Base-by-base conservation (phyloP, 2,797 vertebrate genomes). In the Oreonectes daqikongensis region DNA sequence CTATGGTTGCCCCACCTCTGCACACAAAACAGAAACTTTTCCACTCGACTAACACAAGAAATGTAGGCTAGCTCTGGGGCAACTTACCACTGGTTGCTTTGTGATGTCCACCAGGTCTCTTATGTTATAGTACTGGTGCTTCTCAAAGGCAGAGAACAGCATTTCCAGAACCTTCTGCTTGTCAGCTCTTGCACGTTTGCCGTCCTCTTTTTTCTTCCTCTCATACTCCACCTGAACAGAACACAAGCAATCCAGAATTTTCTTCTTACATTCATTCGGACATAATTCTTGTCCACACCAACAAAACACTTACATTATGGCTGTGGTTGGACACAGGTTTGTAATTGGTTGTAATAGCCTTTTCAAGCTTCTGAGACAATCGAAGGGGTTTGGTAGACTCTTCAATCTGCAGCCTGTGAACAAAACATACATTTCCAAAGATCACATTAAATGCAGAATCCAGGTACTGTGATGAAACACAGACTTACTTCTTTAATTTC, bases 91-190 rank as follows among this genome's bases (percentile, higher is more conserved):
- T 0, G 98, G 97, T 79, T 99, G 97, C 81, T 99, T 98, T 75
- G 98, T 99, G 89, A 99, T 98, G 69, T 99, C 97, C 89, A 99
- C 98, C 74, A 99, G 89, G 83, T 99, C 97, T 89, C 96, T 99
- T 87, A 99, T 98, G 87, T 99, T 99, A 86, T 99, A 99, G 89
- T 94, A 99, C 72, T 99, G 97, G 84, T 99, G 97, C 79, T 99
- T 99, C 88, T 99, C 98, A 91, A 99, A 99, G 72, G 97, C 98
- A 67, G 98, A 99, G 86, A 99, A 99, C 20, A 99, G 90, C 96
- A 99, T 99, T 84, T 99, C 98, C 90, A 99, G 79, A 79, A 99
- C 98, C 66, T 98, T 95, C 24, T 97, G 97, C 79, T 96, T 98
- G 87, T 99, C 97, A 20, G 92, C 95, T 78, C 97, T 94, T 3